Percentiles rank a stretch among this genome's conserved stretches.
These are phyloP conservation scores for Hippasteria phrygiana DNA, from an alignment of 53 echinoderm and acorn worm species.

Conservation along the genomic window DNA sequence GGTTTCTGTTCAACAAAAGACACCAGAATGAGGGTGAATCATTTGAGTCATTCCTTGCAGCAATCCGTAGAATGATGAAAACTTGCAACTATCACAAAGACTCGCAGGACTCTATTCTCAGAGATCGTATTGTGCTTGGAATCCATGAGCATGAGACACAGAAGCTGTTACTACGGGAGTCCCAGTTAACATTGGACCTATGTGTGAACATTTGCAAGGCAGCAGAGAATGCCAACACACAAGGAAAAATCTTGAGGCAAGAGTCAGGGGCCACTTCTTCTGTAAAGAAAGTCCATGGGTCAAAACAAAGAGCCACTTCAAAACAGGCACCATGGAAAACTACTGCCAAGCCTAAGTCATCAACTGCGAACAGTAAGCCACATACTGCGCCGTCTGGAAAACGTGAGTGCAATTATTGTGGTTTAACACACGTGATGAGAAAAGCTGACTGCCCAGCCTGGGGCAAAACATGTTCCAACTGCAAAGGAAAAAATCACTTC, in stretches of 20 bases:
- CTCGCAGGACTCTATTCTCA: conserved; percentile 20
- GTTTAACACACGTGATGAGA: conserved; percentile 23
- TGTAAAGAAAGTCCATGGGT: conserved; percentile 11
- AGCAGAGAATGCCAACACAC: conserved; percentile 25
- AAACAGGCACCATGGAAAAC: not conserved
- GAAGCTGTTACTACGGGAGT: conserved; percentile 28
- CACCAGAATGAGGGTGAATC: conserved; percentile 18
- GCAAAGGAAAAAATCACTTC: conserved; percentile 58
- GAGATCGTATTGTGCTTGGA: conserved; percentile 42
- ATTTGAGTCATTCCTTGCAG: not conserved
- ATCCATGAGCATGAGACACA: not conserved
- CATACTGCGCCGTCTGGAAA: not conserved
- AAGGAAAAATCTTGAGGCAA: conserved; percentile 12
- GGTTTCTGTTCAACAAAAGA: conserved; percentile 39
- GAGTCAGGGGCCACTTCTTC: not conserved
- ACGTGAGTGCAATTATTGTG: conserved; percentile 53
- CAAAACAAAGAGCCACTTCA: not conserved
- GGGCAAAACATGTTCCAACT: conserved; percentile 58
- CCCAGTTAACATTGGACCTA: conserved; percentile 7
- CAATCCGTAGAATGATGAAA: not conserved
- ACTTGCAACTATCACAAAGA: conserved; percentile 25
- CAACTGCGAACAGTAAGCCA: not conserved
- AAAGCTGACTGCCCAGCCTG: conserved; percentile 67
- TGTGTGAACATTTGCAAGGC: conserved; percentile 49
- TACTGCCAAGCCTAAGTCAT: not conserved